Conservation (phyloP, 2,888 invertebrate genomes). For the Cephonodes hylas region DNA sequence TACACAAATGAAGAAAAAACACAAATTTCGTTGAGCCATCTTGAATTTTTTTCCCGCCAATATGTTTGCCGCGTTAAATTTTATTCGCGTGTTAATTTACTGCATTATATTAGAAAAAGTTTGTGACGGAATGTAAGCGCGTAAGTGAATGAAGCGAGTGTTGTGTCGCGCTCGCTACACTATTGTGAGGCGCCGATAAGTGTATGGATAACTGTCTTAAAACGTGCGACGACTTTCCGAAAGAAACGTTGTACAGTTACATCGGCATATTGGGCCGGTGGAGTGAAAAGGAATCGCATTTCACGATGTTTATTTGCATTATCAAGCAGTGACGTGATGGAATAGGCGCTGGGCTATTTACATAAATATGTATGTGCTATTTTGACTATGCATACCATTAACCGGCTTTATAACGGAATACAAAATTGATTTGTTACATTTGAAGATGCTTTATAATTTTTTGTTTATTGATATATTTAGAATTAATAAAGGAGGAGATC, state of each 20-base stretch:
- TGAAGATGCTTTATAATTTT: too few relatives aligned
- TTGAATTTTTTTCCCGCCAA: constrained; percentile 43
- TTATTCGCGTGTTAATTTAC: constrained; percentile 30
- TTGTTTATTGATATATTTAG: too few relatives aligned
- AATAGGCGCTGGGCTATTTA: not conserved
- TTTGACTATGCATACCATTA: not conserved
- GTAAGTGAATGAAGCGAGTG: constrained; percentile 56
- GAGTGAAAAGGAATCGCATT: constrained; percentile 50
- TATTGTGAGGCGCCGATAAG: constrained; percentile 52
- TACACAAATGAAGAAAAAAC: constrained; percentile 33
- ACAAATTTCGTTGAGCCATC: constrained; percentile 46
- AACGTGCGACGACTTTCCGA: constrained; percentile 34
- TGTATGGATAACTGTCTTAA: constrained; percentile 57
- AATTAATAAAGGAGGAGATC: too few relatives aligned
- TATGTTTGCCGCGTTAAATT: constrained; percentile 26
- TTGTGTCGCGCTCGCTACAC: constrained; percentile 44
- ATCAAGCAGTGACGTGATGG: constrained; percentile 22
- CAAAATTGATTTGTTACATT: too few relatives aligned
- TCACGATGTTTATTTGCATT: constrained; percentile 33
- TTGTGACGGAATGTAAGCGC: constrained; percentile 66
- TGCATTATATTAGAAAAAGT: constrained; percentile 56
- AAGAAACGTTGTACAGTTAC: constrained; percentile 65
- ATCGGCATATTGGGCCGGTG: constrained; percentile 42
- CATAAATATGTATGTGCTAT: not conserved
- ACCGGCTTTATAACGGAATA: not conserved